These are phyloP conservation scores for Coptotermes formosanus DNA, from an alignment of 1,140 invertebrate genomes.

Conservation along the genomic window DNA sequence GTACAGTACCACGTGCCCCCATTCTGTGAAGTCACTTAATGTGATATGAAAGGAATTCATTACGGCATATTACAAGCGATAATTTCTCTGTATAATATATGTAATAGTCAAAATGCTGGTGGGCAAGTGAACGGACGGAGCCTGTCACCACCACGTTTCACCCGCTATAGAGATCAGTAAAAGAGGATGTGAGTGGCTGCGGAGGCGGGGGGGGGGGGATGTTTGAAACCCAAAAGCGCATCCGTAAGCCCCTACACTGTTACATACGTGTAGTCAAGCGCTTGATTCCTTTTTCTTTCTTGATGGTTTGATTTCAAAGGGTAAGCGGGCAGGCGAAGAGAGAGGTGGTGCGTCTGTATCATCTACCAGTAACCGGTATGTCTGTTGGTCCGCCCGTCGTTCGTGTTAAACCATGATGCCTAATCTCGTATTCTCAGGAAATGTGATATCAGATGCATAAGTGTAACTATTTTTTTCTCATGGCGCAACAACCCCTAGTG, in stretches of 20 bases:
- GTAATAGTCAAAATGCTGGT: conserved; percentile 18
- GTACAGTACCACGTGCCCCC: neutral
- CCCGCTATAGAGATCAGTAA: neutral
- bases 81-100: conserved; percentile 8
- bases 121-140: neutral
- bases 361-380: neutral
- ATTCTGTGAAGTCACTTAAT: neutral
- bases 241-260: neutral
- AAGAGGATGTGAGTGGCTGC: neutral
- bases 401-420: neutral
- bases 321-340: neutral
- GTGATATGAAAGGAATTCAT: neutral
- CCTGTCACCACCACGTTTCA: conserved; percentile 5
- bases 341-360: neutral
- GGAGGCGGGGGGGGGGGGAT: neutral
- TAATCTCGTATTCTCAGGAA: neutral
- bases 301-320: conserved; percentile 18
- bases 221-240: conserved; percentile 2
- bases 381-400: neutral
- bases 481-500: no score
- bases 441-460: no score
- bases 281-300: conserved; percentile 16
- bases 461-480: no score
- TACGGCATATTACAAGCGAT: neutral
- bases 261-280: neutral